These are phyloP conservation scores for Conomelus anceps DNA, from an alignment of 2,888 invertebrate genomes.

Conservation along the genomic window DNA sequence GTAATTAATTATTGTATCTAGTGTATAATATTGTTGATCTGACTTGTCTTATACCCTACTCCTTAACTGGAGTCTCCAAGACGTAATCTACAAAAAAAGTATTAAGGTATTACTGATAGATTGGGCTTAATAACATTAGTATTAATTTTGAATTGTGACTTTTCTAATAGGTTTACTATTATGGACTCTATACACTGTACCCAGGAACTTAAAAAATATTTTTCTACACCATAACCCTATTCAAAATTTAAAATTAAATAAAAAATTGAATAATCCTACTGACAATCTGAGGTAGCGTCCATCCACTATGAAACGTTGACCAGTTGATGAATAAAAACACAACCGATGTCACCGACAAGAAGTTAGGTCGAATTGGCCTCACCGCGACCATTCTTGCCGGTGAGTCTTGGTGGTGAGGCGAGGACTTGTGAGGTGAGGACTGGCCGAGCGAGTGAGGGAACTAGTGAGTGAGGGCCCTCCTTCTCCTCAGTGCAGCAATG, in stretches of 20 bases:
- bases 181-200: too few relatives aligned
- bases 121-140: too few relatives aligned
- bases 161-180: too few relatives aligned
- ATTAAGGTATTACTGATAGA: too few relatives aligned
- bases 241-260: background rate
- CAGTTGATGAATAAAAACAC: too few relatives aligned
- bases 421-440: background rate
- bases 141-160: too few relatives aligned
- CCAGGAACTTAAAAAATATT: background rate
- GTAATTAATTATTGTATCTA: too few relatives aligned
- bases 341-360: background rate
- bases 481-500: too few relatives aligned
- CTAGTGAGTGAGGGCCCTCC: background rate
- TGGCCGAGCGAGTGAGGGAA: background rate
- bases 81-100: too few relatives aligned
- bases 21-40: too few relatives aligned
- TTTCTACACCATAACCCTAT: background rate
- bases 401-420: background rate
- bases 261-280: background rate
- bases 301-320: background rate
- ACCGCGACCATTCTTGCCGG: background rate
- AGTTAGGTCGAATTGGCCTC: background rate
- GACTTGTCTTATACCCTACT: too few relatives aligned
- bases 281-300: background rate
- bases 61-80: too few relatives aligned